These are phyloP conservation scores for Pterostichus madidus DNA, from an alignment of 2,888 invertebrate genomes.

Conservation along the genomic window DNA sequence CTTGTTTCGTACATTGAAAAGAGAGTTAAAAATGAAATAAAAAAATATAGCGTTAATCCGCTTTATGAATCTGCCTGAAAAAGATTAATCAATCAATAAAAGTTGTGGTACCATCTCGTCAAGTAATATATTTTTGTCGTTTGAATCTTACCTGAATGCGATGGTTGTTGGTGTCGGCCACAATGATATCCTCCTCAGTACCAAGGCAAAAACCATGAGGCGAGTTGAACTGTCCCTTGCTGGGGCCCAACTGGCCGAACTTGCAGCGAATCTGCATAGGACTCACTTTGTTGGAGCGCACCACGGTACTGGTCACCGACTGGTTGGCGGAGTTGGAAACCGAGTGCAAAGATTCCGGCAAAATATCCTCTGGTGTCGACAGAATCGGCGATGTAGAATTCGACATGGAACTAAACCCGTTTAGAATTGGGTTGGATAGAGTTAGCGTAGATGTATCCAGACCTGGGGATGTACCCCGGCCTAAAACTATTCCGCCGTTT, in stretches of 20 bases:
- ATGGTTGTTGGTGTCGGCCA: constrained; percentile 98
- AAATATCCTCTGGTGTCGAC: constrained; percentile 77
- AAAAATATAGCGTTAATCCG: no score
- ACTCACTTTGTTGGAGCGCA: constrained; percentile 86
- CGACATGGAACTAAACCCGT: constrained; percentile 81
- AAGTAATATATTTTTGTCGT: no score
- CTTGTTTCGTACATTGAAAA: no score
- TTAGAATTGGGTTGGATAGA: constrained; percentile 77
- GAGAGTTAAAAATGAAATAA: no score
- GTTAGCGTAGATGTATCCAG: constrained; percentile 77
- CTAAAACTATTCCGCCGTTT: constrained; percentile 78
- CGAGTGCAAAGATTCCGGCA: constrained; percentile 79
- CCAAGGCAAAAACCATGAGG: constrained; percentile 98
- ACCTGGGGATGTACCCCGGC: constrained; percentile 82
- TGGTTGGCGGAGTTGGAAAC: constrained; percentile 78
- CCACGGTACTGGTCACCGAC: constrained; percentile 74
- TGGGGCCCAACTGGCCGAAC: constrained; percentile 95
- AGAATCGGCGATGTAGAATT: constrained; percentile 83
- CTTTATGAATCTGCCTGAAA: no score
- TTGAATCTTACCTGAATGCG: constrained; percentile 86
- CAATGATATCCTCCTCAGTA: constrained; percentile 96
- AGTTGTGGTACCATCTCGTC: no score
- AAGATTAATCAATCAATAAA: no score
- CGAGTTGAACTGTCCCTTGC: constrained; percentile 96
- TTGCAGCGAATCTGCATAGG: constrained; percentile 94